Base-by-base conservation (phyloP, 92 coral and sea anemone genomes). In the Chrysogorgia sp. region DNA sequence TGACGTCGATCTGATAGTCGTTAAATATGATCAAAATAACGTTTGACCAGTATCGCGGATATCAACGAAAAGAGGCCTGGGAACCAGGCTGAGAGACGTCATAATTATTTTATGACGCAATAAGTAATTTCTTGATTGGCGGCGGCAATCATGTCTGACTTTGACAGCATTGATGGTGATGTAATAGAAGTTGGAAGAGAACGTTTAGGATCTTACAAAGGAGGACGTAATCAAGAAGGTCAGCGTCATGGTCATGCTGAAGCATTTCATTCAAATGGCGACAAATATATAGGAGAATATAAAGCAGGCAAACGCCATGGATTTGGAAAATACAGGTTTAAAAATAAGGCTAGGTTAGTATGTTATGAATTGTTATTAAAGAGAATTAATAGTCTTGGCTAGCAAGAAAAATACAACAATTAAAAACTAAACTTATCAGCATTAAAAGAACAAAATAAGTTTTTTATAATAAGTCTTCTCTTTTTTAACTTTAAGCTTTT, bases 221-320 rank as follows among this genome's bases (percentile, higher is more conserved):
- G 97, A 23, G 96, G 81, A 2, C 83, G 90, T 35, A 88, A 92
- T 47, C 86, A 77, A 3, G 60, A 50, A 0, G 96, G 82, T 0
- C 90, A 92, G 49, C 84, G 97, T 15, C 96, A 92, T 74, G 96
- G 97, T n/a, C 64, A 71, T 10, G 97, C 96, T 10, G 59, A 76
- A 28, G 83, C 97, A 40, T 12, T 64, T 58, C 85, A 82, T 2
- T 80, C 88, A 4, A 89, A 90, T 75, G 97, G 96, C 1, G 90
- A 86, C 57, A 67, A 67, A 45, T 92, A 92, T 60, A 81, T 71
- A 7, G 97, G 97, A 1, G 81, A 82, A 21, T 92, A 92, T 81
- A 58, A 68, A 19, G 78, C 89, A 15, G 97, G 97, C 3, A 74
- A 81, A 74, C 88, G 92, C 79, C 69, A 88, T 40, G 97, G 97